Evolutionary conservation across 2,888 invertebrate genomes (phyloP).

Genomic region (Sympetrum striolatum): DNA sequence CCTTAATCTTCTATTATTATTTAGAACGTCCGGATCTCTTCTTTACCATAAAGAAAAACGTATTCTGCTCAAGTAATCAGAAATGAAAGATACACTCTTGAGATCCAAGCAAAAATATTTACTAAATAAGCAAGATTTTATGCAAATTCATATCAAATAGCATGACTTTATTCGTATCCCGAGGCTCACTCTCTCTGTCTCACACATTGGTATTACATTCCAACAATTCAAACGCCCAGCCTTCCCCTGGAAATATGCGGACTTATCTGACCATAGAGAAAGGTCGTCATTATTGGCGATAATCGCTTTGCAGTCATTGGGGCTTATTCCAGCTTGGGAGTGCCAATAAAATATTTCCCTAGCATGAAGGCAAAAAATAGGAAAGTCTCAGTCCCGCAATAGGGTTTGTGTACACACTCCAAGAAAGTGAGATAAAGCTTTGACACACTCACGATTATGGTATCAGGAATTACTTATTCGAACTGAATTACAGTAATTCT

Average conservation of each 20-base stretch:
- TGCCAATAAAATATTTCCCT: not conserved
- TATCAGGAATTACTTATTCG: not conserved
- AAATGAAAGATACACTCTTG: not conserved
- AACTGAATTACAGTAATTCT: too few relatives aligned
- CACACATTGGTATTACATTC: not conserved
- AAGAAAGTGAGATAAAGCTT: not conserved
- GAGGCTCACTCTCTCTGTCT: not conserved
- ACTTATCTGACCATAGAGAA: not conserved
- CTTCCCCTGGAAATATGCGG: not conserved
- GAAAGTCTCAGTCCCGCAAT: not conserved
- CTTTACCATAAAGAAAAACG: not conserved
- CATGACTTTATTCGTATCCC: not conserved
- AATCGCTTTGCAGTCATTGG: not conserved
- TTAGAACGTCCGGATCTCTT: not conserved
- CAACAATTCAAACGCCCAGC: not conserved
- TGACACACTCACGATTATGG: not conserved
- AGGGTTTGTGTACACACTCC: not conserved
- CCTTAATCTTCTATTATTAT: too few relatives aligned
- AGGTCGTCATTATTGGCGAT: not conserved
- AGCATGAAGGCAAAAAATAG: not conserved
- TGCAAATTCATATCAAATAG: not conserved
- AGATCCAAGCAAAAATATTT: not conserved
- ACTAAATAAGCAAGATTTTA: not conserved
- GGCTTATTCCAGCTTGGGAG: not conserved
- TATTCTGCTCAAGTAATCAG: not conserved